Evolutionary conservation across 1,140 invertebrate genomes (phyloP).

Genomic region (Drosophila oshimai): DNA sequence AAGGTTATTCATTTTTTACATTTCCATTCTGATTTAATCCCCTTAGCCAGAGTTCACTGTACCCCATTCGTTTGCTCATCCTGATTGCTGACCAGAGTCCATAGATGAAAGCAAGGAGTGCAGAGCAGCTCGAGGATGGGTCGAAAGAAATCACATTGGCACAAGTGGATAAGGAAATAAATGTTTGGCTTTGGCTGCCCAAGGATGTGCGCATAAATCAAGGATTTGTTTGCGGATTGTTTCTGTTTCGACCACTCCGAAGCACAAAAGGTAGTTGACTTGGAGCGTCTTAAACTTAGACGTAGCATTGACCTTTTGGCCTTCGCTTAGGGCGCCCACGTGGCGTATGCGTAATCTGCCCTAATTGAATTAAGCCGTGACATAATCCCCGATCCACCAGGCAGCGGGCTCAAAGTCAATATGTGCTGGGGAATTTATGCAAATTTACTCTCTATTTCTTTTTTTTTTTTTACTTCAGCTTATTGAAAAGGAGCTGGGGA

Average conservation of each 20-base stretch:
- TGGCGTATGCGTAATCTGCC: slow-evolving; percentile 75
- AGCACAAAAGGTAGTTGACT: slow-evolving; percentile 62
- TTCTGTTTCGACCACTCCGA: slow-evolving; percentile 40
- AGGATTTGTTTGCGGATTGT: slow-evolving; percentile 82
- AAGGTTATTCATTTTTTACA: too few species aligned
- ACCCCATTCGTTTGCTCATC: slow-evolving; percentile 25
- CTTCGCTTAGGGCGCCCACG: slow-evolving; percentile 40
- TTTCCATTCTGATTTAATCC: not conserved
- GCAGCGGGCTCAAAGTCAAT: slow-evolving; percentile 37
- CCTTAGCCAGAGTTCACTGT: slow-evolving; percentile 2
- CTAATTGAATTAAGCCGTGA: slow-evolving; percentile 79
- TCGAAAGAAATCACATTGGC: slow-evolving; percentile 67
- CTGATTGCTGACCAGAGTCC: slow-evolving; percentile 59
- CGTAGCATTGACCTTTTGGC: slow-evolving; percentile 67
- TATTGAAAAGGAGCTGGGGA: slow-evolving; percentile 32
- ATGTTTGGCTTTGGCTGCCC: slow-evolving; percentile 72
- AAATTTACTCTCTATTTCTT: slow-evolving; percentile 25
- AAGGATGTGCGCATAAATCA: slow-evolving; percentile 81
- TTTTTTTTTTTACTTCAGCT: slow-evolving; percentile 9
- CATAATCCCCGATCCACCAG: slow-evolving; percentile 49
- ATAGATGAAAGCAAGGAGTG: not conserved
- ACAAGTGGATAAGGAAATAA: slow-evolving; percentile 82
- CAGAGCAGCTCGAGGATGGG: not conserved
- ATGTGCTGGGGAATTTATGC: slow-evolving; percentile 48
- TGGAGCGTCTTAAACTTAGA: slow-evolving; percentile 49